Evolutionary conservation across 2,113 vertebrate genomes (phyloP).

Genomic region (Myotis yumanensis): DNA sequence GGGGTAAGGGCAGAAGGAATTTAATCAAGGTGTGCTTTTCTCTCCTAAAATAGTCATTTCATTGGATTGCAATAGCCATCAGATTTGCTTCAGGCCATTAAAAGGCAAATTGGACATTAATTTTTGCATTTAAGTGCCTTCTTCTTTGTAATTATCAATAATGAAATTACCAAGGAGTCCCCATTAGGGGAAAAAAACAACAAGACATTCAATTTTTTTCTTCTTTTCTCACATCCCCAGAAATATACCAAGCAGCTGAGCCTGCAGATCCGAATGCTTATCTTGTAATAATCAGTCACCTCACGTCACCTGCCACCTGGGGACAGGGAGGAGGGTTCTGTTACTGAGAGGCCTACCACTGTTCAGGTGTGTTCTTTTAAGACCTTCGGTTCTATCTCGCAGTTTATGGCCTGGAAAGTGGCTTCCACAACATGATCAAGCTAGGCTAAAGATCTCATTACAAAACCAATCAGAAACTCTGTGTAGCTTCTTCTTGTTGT

Average conservation of each 20-base stretch:
- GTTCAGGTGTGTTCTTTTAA: neutral
- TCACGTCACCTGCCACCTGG: neutral
- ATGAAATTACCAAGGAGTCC: conserved; percentile 66
- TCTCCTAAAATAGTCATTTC: conserved; percentile 56
- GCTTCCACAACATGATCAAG: conserved; percentile 6
- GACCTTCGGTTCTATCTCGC: neutral
- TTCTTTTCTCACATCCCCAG: neutral
- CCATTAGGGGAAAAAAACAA: neutral
- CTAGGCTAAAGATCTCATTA: conserved; percentile 59
- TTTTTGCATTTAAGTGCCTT: conserved; percentile 66
- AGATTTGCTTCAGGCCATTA: conserved; percentile 62
- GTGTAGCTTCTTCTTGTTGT: neutral
- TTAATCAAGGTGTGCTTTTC: conserved; percentile 10
- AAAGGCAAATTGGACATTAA: conserved; percentile 73
- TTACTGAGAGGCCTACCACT: neutral
- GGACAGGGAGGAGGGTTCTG: accelerated
- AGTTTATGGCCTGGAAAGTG: conserved; percentile 59
- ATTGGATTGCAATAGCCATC: conserved; percentile 41
- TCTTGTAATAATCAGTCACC: neutral
- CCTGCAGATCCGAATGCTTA: neutral
- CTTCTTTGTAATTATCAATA: conserved; percentile 73
- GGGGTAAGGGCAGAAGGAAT: conserved; percentile 11
- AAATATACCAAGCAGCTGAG: conserved; percentile 42
- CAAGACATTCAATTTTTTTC: neutral
- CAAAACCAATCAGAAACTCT: conserved; percentile 49